Evolutionary conservation across 2,113 vertebrate species (phyloP), one percentile per base, ranked within the genome.

Genomic region (Protobothrops mucrosquamatus): DNA sequence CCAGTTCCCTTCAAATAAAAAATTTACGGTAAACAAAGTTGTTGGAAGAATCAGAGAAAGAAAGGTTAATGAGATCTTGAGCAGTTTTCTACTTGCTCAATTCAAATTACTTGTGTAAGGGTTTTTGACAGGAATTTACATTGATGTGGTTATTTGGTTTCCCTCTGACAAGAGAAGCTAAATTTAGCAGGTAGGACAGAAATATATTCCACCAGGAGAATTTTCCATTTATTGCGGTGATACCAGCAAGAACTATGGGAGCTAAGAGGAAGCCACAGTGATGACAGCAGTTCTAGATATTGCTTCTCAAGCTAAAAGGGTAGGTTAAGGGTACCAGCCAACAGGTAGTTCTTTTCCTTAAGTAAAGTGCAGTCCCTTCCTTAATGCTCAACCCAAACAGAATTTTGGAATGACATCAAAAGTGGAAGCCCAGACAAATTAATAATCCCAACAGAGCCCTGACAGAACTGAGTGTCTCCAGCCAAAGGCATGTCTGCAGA

Each of bases 101-200:
- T 12, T 54, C 43, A 89, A 46, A 34, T n/a, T 59, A 7, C 1
- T 46, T 91, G 86, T 55, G 8, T 43, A 57, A 59, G 86, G 12
- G 8, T 61, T 90, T 61, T 74, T 55, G 81, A 92, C 88, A 94
- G 88, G 39, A 87, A 90, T 87, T 90, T 90, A 56, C 64, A 51
- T 89, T 87, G 87, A 24, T 56, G 56, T 39, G 59, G 56, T 91
- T 90, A 59, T 92, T 95, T 95, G 94, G 87, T 54, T 96, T 94
- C 93, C 87, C 56, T 94, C 56, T 64, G 92, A 95, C 94, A 96
- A 94, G 92, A 89, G 89, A 95, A 90, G 91, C 94, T 96, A 96
- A 95, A 97, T 94, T 96, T 96, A 97, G 95, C 39, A 23, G 69
- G 11, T 91, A 94, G 93, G 92, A 92, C 94, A 61, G 91, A 94